These are phyloP conservation scores for Zaprionus lineosus DNA, from an alignment of 2,888 invertebrate genomes.

Conservation along the genomic window DNA sequence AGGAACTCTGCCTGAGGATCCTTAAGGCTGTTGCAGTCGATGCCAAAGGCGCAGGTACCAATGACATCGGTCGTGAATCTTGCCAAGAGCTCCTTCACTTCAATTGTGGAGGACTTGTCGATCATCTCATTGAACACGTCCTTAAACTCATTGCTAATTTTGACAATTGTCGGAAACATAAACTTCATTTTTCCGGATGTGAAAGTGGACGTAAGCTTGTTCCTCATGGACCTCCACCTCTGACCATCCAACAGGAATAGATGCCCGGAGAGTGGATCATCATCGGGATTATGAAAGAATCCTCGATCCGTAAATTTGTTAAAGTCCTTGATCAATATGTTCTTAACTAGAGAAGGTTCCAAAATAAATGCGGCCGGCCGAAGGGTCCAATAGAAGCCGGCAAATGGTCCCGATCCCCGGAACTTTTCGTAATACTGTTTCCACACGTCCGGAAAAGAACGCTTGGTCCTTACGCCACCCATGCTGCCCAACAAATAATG, in stretches of 20 bases:
- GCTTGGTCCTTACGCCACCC: slow-evolving; percentile 22
- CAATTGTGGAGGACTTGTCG: slow-evolving; percentile 42
- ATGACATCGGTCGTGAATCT: slow-evolving; percentile 84
- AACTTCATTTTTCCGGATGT: slow-evolving; percentile 83
- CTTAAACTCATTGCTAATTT: slow-evolving; percentile 51
- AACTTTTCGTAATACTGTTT: slow-evolving; percentile 50
- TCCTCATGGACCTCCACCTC: slow-evolving; percentile 82
- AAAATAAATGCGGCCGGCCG: slow-evolving; percentile 57
- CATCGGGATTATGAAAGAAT: slow-evolving; percentile 72
- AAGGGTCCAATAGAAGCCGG: slow-evolving; percentile 72
- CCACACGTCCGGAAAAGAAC: slow-evolving; percentile 30
- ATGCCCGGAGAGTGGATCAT: slow-evolving; percentile 80
- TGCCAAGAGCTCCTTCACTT: slow-evolving; percentile 73
- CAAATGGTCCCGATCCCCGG: slow-evolving; percentile 49
- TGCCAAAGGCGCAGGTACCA: slow-evolving; percentile 83
- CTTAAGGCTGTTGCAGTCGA: slow-evolving; percentile 82
- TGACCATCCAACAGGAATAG: slow-evolving; percentile 80
- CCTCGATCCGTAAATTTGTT: slow-evolving; percentile 80
- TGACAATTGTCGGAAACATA: slow-evolving; percentile 81
- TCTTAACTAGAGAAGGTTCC: slow-evolving; percentile 56
- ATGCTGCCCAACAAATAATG: slow-evolving; percentile 51
- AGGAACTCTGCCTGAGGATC: slow-evolving; percentile 81
- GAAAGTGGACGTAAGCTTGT: slow-evolving; percentile 83
- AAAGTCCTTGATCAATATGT: slow-evolving; percentile 76
- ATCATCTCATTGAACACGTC: slow-evolving; percentile 43